Conservation (phyloP, 2,113 vertebrate genomes). For the Gymnorhina tibicen region DNA sequence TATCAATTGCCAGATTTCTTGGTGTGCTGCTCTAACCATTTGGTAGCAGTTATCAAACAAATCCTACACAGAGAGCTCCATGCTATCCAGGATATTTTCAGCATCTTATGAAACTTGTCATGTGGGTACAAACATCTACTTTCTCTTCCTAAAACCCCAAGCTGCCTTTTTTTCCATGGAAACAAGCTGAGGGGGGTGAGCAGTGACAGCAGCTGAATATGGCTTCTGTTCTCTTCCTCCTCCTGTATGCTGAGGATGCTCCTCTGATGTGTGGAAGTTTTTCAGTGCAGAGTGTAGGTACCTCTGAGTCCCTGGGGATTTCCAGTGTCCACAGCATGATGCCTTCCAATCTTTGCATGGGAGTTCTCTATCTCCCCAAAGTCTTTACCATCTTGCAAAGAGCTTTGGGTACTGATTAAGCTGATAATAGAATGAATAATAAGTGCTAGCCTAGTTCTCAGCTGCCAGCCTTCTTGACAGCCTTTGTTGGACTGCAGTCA, state of each 20-base stretch:
- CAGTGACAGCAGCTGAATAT: neutral
- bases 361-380: neutral
- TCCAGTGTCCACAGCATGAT: neutral
- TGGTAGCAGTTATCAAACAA: neutral
- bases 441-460: neutral
- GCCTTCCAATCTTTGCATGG: neutral
- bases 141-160: neutral
- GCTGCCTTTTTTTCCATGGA: neutral
- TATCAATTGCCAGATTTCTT: neutral
- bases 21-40: neutral
- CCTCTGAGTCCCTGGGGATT: neutral
- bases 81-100: neutral
- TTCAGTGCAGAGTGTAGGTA: neutral
- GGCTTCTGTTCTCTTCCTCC: neutral
- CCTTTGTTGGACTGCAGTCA: neutral
- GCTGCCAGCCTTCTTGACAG: neutral
- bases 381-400: neutral
- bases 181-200: neutral
- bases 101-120: neutral
- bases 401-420: neutral
- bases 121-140: neutral
- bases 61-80: neutral
- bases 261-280: neutral
- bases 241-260: neutral
- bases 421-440: neutral